Evolutionary conservation across 2,888 invertebrate species (phyloP).

Genomic region (Idaea biselata): DNA sequence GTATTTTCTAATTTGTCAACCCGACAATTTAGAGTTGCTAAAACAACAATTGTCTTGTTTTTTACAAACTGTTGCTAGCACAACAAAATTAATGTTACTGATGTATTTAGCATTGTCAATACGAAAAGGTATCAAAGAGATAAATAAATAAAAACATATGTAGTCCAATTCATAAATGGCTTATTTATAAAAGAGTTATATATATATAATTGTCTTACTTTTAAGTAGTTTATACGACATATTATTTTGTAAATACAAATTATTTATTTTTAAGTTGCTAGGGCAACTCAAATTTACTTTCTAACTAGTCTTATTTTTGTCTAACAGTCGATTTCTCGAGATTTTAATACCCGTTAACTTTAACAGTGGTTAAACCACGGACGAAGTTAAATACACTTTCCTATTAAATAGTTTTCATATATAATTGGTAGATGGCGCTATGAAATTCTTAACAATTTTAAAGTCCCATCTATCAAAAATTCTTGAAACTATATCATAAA

Average conservation of each 20-base stretch:
- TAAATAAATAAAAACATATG: not conserved
- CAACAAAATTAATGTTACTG: not conserved
- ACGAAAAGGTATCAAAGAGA: not conserved
- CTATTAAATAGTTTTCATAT: too few species aligned
- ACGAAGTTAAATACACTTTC: too few species aligned
- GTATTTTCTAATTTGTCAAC: too few species aligned
- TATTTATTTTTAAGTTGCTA: conserved; percentile 28
- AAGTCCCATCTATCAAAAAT: too few species aligned
- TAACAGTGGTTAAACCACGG: too few species aligned
- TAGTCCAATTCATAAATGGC: conserved; percentile 3
- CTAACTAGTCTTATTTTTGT: conserved; percentile 6
- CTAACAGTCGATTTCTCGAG: not conserved
- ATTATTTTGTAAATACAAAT: conserved; percentile 29
- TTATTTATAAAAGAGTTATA: conserved; percentile 23
- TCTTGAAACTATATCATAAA: too few species aligned
- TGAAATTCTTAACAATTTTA: too few species aligned
- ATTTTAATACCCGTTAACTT: too few species aligned
- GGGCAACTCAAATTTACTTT: conserved; percentile 20
- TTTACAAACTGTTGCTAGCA: not conserved
- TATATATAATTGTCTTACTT: conserved; percentile 19
- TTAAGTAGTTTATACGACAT: conserved; percentile 20
- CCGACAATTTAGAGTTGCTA: not conserved
- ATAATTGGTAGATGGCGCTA: too few species aligned
- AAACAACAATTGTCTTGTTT: not conserved
- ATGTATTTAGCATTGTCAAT: not conserved